phyloP scores from a whole-genome alignment of 2,888 invertebrate genomes.

The Cabera pusaria region DNA sequence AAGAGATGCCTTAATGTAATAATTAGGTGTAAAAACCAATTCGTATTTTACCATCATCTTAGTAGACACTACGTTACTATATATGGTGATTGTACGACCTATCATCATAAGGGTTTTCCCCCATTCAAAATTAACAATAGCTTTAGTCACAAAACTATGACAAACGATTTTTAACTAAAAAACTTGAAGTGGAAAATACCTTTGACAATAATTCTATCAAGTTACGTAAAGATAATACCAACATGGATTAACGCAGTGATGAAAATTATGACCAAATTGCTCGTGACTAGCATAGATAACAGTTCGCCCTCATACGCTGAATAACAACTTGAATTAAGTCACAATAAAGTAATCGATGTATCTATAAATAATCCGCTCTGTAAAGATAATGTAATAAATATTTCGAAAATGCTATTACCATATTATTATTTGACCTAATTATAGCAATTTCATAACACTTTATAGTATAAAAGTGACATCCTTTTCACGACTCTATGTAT shows the following conservation, averaged over 20 bases:
- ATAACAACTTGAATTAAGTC: conserved; percentile 20
- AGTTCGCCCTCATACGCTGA: conserved; percentile 25
- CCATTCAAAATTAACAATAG: not conserved
- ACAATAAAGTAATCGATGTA: conserved; percentile 19
- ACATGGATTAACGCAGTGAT: conserved; percentile 36
- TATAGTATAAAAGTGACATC: conserved; percentile 23
- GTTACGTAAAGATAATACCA: conserved; percentile 32
- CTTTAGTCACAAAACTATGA: conserved; percentile 1
- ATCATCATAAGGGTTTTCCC: not conserved
- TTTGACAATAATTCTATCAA: conserved; percentile 16
- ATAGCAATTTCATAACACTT: conserved; percentile 23
- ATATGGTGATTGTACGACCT: too few relatives aligned
- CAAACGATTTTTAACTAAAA: not conserved
- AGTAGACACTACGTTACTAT: too few relatives aligned
- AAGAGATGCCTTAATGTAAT: too few relatives aligned
- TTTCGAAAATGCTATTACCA: conserved; percentile 25
- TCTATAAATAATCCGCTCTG: conserved; percentile 24
- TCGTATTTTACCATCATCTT: too few relatives aligned
- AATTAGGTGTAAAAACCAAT: too few relatives aligned
- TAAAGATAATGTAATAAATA: conserved; percentile 21
- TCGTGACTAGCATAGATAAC: conserved; percentile 36
- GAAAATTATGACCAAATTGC: conserved; percentile 37
- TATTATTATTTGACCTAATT: conserved; percentile 32
- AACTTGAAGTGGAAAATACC: conserved; percentile 30
- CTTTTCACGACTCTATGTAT: conserved; percentile 4